These are phyloP conservation scores for Microctenopoma steveboyesi DNA, from an alignment of 2,797 vertebrate species.

Conservation along the genomic window DNA sequence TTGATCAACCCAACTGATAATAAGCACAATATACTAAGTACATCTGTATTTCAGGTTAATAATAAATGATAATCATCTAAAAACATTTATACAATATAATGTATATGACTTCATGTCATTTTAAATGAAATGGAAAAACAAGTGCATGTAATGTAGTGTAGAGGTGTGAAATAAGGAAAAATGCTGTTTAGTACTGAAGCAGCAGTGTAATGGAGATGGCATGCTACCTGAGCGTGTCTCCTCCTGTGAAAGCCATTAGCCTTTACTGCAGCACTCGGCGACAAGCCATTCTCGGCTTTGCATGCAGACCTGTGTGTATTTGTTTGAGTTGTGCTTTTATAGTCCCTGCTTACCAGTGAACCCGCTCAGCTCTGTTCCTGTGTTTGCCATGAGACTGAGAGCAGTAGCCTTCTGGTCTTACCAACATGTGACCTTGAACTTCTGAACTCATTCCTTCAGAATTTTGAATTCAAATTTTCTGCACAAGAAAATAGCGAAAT, in stretches of 20 bases:
- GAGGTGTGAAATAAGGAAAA: not conserved
- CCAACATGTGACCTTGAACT: constrained; percentile 81
- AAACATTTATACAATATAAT: too few relatives aligned
- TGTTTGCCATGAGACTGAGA: constrained; percentile 81
- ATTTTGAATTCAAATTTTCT: constrained; percentile 4
- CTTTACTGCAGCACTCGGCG: constrained; percentile 65
- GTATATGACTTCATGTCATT: too few relatives aligned
- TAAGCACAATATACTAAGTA: not conserved
- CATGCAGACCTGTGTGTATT: constrained; percentile 36
- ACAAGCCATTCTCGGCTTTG: constrained; percentile 79
- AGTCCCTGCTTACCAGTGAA: constrained; percentile 61
- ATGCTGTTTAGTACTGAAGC: constrained; percentile 44
- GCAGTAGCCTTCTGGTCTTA: constrained; percentile 82
- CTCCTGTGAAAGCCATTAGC: constrained; percentile 92
- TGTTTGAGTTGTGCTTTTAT: constrained; percentile 50
- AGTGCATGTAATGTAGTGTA: too few relatives aligned
- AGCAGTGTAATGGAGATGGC: constrained; percentile 80
- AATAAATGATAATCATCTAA: not conserved
- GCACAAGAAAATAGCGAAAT: not conserved
- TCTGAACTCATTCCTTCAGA: constrained; percentile 79
- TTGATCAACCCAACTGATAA: not conserved
- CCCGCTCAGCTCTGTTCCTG: constrained; percentile 74
- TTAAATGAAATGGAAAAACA: too few relatives aligned
- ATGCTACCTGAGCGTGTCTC: constrained; percentile 74
- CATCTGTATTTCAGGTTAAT: constrained; percentile 1